Evolutionary conservation across 92 coral and sea anemone genomes (phyloP).

Genomic region (Isaurus tuberculatus): DNA sequence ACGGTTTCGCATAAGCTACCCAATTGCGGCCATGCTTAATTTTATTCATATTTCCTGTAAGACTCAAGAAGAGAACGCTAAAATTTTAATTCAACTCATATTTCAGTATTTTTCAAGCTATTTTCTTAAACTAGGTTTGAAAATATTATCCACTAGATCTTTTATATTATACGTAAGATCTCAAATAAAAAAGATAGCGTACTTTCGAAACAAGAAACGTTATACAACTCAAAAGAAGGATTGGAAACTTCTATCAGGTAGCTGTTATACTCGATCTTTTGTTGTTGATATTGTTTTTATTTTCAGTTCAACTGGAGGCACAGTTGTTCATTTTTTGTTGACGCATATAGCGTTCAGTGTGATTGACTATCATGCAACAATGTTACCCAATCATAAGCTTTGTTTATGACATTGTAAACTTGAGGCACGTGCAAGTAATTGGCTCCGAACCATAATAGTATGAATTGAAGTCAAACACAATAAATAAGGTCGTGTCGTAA

Average conservation of each 20-base stretch:
- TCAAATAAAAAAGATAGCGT: neutral
- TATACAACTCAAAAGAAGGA: neutral
- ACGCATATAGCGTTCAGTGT: neutral
- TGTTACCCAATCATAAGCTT: neutral
- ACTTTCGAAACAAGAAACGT: neutral
- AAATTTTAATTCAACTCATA: too few species aligned
- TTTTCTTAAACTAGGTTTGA: too few species aligned
- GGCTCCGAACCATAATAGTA: neutral
- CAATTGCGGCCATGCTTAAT: neutral
- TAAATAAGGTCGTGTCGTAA: neutral
- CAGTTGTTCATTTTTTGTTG: neutral
- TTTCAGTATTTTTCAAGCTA: neutral
- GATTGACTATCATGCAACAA: neutral
- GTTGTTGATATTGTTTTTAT: neutral
- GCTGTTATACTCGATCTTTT: too few species aligned
- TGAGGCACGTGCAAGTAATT: neutral
- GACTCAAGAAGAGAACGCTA: neutral
- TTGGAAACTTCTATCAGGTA: too few species aligned
- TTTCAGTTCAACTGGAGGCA: neutral
- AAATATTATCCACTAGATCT: too few species aligned
- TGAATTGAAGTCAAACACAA: neutral
- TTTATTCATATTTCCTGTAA: neutral
- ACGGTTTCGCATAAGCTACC: too few species aligned
- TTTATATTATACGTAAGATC: too few species aligned
- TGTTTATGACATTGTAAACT: neutral